Percentiles rank a stretch among this genome's conserved stretches.
These are phyloP conservation scores for Forbesichthys agassizii DNA, from an alignment of 2,113 vertebrate genomes.

Conservation along the genomic window DNA sequence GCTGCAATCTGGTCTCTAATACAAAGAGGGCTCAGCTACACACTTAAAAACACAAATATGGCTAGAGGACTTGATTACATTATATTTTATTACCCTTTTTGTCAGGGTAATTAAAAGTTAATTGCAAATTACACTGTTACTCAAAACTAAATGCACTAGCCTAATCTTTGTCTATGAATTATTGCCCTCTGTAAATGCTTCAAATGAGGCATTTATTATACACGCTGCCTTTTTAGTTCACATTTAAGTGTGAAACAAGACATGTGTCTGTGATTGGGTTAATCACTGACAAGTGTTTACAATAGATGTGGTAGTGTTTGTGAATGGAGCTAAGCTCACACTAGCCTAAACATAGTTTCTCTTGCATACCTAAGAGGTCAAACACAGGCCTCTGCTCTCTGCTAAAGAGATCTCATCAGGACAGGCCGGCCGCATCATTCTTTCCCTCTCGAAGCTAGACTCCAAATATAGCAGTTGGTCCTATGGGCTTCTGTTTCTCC, in stretches of 20 bases:
- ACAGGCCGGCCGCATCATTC: conserved; percentile 36
- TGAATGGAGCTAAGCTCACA: conserved; percentile 4
- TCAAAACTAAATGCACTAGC: too few species aligned
- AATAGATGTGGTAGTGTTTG: conserved; percentile 1
- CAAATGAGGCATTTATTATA: too few species aligned
- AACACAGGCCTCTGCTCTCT: conserved; percentile 46
- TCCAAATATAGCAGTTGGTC: conserved; percentile 6
- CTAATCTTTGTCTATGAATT: background rate
- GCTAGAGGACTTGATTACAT: background rate
- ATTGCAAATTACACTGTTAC: background rate
- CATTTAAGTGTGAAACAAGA: background rate
- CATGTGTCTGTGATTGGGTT: background rate
- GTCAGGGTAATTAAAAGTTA: background rate
- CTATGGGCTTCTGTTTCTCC: background rate
- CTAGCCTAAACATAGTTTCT: conserved; percentile 1
- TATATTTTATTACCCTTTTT: background rate
- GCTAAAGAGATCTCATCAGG: conserved; percentile 38
- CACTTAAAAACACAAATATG: background rate
- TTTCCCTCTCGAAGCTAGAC: conserved; percentile 29
- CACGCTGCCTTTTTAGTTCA: background rate
- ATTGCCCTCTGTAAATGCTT: too few species aligned
- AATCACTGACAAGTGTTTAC: conserved; percentile 6
- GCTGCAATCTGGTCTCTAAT: too few species aligned
- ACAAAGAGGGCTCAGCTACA: too few species aligned
- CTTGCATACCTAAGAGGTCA: background rate